Percentiles rank a stretch among this genome's conserved stretches.
Conservation (phyloP, 2,888 invertebrate species). For the Zygogramma bicolorata region DNA sequence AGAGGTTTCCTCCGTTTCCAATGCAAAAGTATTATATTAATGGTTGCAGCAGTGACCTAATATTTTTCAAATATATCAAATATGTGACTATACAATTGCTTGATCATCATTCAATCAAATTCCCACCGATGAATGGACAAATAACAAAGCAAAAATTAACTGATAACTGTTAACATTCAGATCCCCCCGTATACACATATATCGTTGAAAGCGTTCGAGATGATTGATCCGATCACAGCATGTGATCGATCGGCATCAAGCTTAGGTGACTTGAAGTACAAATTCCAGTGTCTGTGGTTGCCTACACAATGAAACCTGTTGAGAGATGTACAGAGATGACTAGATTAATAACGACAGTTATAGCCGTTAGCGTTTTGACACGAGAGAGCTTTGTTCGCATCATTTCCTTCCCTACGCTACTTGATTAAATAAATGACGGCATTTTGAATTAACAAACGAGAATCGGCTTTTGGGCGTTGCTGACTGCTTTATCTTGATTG, state of each 20-base stretch:
- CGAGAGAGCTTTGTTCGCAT: constrained; percentile 32
- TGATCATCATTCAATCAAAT: no score
- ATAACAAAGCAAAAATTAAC: no score
- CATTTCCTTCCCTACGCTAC: constrained; percentile 35
- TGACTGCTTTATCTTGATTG: not conserved
- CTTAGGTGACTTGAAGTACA: constrained; percentile 27
- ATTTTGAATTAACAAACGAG: constrained; percentile 33
- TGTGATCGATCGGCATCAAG: constrained; percentile 6
- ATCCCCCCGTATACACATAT: not conserved
- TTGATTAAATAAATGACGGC: constrained; percentile 36
- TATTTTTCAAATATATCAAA: no score
- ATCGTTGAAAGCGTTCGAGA: not conserved
- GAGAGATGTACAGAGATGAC: constrained; percentile 17
- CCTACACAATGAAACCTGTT: constrained; percentile 30
- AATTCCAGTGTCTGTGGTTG: constrained; percentile 28
- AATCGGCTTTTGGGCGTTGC: constrained; percentile 12
- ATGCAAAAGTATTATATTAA: no score
- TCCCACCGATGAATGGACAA: no score
- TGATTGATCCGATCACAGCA: constrained; percentile 8
- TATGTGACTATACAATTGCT: no score
- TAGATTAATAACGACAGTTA: constrained; percentile 11
- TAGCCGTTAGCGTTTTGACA: constrained; percentile 27
- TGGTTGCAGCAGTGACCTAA: no score
- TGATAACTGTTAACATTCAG: not conserved
- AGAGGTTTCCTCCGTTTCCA: no score